Base-by-base conservation (phyloP, 2,797 vertebrate species). In the Todus mexicanus region DNA sequence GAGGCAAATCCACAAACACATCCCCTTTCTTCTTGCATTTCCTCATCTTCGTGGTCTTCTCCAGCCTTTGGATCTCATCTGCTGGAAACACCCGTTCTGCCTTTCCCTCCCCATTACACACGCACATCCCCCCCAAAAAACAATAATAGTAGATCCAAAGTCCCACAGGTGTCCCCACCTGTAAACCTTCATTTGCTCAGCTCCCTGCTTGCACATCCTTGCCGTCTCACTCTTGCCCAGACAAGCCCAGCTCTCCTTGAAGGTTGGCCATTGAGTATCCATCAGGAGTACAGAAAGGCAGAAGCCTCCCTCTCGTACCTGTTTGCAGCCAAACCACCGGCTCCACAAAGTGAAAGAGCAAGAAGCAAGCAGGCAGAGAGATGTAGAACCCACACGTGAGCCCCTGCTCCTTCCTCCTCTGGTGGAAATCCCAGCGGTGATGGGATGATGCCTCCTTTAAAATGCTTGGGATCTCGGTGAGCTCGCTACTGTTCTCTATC, bases 301-400 rank as follows among this genome's bases (percentile, higher is more conserved):
- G 31, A 6, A 22, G 12, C 63, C 33, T 65, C 35, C 66, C 38
- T 72, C 78, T 1, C 4, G 4, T 35, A 14, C 11, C 48, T 15
- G 10, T 37, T n/a, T 54, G 54, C 37, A 27, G 26, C 11, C 63
- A 26, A 53, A 53, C 38, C 77, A 13, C 42, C 1, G 0, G 8
- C 47, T 47, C 31, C 47, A 11, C 8, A 7, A 21, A 13, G 6
- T 1, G n/a, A 4, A 57, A n/a, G 71, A 48, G 43, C 38, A 7
- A 26, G 59, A 11, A 70, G 38, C 11, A 10, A 35, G 45, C 50
- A 33, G 57, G 16, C 63, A 26, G 76, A 64, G 68, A 11, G 5
- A 1, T 12, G 12, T 3, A 10, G 18, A 20, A 10, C 54, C 43
- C 84, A 6, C 0, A 0, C 4, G 0, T 9, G 7, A 27, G 40